Conservation (phyloP, 2,888 invertebrate genomes). For the Machimus rusticus region DNA sequence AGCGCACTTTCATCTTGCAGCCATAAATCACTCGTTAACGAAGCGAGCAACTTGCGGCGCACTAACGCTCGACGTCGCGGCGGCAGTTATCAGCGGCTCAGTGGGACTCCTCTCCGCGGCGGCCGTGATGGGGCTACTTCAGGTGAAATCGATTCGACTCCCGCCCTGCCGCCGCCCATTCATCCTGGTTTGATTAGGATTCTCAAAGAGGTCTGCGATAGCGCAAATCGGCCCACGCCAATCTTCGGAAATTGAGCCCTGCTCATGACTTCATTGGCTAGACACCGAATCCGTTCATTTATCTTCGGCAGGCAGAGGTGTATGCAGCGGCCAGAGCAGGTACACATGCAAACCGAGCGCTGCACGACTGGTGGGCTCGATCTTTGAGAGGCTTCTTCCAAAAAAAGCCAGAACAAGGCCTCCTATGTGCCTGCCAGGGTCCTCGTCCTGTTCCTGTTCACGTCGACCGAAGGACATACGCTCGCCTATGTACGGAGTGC, state of each 20-base stretch:
- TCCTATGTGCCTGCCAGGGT: slow-evolving; percentile 2
- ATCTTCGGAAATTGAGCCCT: background rate
- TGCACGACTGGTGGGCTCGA: background rate
- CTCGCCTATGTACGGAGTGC: background rate
- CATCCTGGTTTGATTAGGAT: background rate
- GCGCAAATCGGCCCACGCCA: background rate
- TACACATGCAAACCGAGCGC: background rate
- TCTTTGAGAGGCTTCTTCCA: slow-evolving; percentile 37
- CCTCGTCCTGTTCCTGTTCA: slow-evolving; percentile 10
- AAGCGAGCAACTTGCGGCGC: background rate
- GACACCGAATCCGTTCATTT: slow-evolving; percentile 3
- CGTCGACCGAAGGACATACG: background rate
- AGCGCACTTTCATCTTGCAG: background rate
- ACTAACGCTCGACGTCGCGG: background rate
- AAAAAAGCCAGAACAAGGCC: background rate
- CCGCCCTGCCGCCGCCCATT: background rate
- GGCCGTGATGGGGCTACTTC: background rate
- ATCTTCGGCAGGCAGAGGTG: background rate
- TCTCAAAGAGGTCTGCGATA: background rate
- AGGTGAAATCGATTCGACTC: background rate
- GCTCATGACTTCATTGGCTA: background rate
- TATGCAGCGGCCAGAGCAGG: background rate
- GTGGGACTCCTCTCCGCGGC: background rate
- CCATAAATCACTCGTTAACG: background rate
- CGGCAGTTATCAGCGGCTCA: background rate